Conservation (phyloP, 2,797 vertebrate genomes). For the Centroberyx gerrardi region DNA sequence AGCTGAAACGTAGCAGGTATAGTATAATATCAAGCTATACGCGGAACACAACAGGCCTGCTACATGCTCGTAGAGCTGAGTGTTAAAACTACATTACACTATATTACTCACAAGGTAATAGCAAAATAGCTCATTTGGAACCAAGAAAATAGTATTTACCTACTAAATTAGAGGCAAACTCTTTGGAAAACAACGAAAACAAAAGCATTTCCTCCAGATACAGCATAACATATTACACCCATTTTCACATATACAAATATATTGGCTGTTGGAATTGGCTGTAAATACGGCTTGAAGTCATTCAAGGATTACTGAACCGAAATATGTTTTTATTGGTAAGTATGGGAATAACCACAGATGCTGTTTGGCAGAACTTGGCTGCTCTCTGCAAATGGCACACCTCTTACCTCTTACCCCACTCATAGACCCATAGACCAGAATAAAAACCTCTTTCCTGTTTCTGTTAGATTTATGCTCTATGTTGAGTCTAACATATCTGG, state of each 20-base stretch:
- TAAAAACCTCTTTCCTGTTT: neutral
- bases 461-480: neutral
- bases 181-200: neutral
- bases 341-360: neutral
- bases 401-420: too few relatives aligned
- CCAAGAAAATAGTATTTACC: too few relatives aligned
- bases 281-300: too few relatives aligned
- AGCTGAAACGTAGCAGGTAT: slow-evolving; percentile 24
- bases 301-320: too few relatives aligned
- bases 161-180: too few relatives aligned
- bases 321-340: too few relatives aligned
- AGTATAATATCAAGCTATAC: neutral
- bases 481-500: neutral
- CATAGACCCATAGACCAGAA: neutral
- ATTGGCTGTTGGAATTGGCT: too few relatives aligned
- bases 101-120: too few relatives aligned
- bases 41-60: slow-evolving; percentile 18
- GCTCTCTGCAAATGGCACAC: too few relatives aligned
- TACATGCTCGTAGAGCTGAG: neutral
- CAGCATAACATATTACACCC: neutral
- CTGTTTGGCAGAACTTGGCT: too few relatives aligned
- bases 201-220: neutral
- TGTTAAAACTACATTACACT: neutral
- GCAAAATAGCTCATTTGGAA: too few relatives aligned
- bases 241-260: neutral